Base-by-base conservation (phyloP, 2,113 vertebrate species). In the Podarcis muralis region DNA sequence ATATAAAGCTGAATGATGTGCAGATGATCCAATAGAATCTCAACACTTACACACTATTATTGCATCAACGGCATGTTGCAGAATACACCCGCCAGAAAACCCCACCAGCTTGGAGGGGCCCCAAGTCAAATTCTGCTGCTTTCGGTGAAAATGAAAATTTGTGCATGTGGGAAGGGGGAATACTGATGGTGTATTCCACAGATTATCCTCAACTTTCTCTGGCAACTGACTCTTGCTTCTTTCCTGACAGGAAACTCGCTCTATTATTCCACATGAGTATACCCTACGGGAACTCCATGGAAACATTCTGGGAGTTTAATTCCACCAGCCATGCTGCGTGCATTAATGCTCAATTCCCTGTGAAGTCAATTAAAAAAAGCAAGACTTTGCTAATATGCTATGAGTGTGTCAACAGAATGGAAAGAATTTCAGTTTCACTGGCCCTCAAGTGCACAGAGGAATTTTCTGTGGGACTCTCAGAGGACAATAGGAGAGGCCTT, bases 351-450 rank as follows among this genome's bases (percentile, higher is more conserved):
- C 83, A 85, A 85, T 85, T 85, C 83, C 83, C 83, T 62, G 11
- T 85, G 83, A 62, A 85, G 83, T 85, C 53, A 75, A 75, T 85
- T 85, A 40, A 57, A 74, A 71, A 48, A 48, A 48, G n/a, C 53
- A 72, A 72, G 40, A 43, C 82, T 84, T 84, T 53, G 30, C 53
- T 84, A 84, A 57, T 72, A 84, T 72, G 83, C 30, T 5, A 35
- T 84, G 30, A 72, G 57, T 72, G 23, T 84, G 40, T n/a, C 27
- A 84, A 35, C 30, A 84, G 30, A 72, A 71, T 22, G 72, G 68
- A 43, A 71, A 57, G 43, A 53, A 84, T 40, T 82, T 82, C 81
- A 13, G 9, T 66, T 59, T 37, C n/a, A 37, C 20, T 15, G 20
- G 53, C 20, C 11, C 22, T 76, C 48, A 85, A 75, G 2, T 15